A percentile compares a stretch with the other conserved stretches of the same genome.
Evolutionary conservation across 2,888 invertebrate genomes (phyloP).

Genomic region (Zelleria hepariella): DNA sequence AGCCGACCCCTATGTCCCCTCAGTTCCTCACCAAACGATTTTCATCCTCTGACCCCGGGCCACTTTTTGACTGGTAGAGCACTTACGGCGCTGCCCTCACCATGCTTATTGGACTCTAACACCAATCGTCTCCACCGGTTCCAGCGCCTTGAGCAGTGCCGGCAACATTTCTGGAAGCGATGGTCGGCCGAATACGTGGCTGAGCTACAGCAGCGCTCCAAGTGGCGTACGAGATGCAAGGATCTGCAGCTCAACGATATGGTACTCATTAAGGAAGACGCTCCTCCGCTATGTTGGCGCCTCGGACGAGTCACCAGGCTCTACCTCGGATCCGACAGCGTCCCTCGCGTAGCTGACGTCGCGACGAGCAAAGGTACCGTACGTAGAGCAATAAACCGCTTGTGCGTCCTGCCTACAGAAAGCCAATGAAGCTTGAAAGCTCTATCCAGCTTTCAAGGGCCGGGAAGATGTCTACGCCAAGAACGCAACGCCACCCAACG

Average conservation of each 20-base stretch:
- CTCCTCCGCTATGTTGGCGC: background rate
- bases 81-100: slow-evolving; percentile 9
- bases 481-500: too few species aligned
- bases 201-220: slow-evolving; percentile 20
- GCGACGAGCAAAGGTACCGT: too few species aligned
- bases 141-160: slow-evolving; percentile 13
- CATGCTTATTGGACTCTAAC: background rate
- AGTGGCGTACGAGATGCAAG: slow-evolving; percentile 15
- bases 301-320: background rate
- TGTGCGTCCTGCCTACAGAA: too few species aligned
- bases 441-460: too few species aligned
- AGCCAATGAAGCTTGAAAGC: too few species aligned
- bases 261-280: background rate
- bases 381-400: too few species aligned
- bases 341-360: too few species aligned
- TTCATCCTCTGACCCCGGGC: slow-evolving; percentile 15
- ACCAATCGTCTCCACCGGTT: slow-evolving; percentile 8
- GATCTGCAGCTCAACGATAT: background rate
- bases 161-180: slow-evolving; percentile 17
- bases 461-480: too few species aligned
- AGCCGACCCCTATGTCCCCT: slow-evolving; percentile 18
- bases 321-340: background rate
- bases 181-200: slow-evolving; percentile 17
- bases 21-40: slow-evolving; percentile 16
- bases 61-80: slow-evolving; percentile 20